phyloP scores from a whole-genome alignment of 2,797 vertebrate species.

The Squalus acanthias region DNA sequence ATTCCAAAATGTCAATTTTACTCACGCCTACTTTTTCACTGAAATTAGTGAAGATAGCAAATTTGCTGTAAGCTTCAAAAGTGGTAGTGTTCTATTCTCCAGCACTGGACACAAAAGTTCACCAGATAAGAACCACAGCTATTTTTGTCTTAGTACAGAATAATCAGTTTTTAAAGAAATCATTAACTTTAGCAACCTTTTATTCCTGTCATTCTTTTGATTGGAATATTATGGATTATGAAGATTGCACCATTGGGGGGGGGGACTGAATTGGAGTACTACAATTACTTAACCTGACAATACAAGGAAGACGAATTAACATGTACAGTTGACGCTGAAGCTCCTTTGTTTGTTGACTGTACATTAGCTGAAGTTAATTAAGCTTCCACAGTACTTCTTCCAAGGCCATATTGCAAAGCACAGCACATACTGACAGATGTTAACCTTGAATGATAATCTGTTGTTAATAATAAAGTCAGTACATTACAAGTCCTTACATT shows the following conservation, averaged over 20 bases:
- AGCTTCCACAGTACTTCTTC: not conserved
- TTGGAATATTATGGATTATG: not conserved
- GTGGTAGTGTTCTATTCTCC: not conserved
- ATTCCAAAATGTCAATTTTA: not conserved
- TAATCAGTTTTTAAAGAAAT: not conserved
- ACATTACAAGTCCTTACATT: not conserved
- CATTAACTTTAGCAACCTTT: not conserved
- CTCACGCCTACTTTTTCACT: not conserved
- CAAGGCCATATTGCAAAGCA: not conserved
- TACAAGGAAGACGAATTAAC: not conserved
- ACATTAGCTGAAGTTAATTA: not conserved
- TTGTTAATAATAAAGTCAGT: not conserved
- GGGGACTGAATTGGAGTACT: not conserved
- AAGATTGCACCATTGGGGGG: not conserved
- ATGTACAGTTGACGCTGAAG: not conserved
- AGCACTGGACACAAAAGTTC: not conserved
- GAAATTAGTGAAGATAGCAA: not conserved
- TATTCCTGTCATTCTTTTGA: not conserved
- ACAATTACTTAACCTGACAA: not conserved
- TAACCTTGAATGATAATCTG: slow-evolving; percentile 13
- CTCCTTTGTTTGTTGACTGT: not conserved
- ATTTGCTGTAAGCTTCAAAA: not conserved
- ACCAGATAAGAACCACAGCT: not conserved
- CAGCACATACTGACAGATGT: not conserved
- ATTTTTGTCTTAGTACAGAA: not conserved